Conservation (phyloP, 2,888 invertebrate genomes). For the Thymelicus sylvestris region DNA sequence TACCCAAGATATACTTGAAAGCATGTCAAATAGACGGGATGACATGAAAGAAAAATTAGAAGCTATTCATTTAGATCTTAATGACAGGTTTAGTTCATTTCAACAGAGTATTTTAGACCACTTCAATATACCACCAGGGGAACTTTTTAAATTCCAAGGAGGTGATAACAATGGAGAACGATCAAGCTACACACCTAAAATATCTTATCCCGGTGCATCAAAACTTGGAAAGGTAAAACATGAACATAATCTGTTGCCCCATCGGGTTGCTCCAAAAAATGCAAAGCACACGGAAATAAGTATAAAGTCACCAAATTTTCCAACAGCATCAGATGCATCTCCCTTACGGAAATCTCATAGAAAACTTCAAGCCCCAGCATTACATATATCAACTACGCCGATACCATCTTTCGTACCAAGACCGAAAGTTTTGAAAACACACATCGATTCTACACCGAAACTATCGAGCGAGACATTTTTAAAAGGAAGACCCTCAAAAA, state of each 20-base stretch:
- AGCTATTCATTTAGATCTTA: constrained; percentile 64
- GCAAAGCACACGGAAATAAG: neutral
- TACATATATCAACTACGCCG: neutral
- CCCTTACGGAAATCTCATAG: neutral
- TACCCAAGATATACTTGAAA: constrained; percentile 57
- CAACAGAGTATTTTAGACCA: constrained; percentile 52
- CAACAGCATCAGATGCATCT: neutral
- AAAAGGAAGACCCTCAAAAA: neutral
- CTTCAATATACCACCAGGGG: neutral
- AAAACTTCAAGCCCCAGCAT: constrained; percentile 5
- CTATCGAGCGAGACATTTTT: neutral
- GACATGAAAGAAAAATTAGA: constrained; percentile 67
- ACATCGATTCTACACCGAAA: neutral
- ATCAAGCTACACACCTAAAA: constrained; percentile 6
- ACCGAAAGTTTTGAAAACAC: constrained; percentile 18
- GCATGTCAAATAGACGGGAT: constrained; percentile 55
- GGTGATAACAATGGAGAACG: neutral
- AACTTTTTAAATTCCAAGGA: neutral
- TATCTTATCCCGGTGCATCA: neutral
- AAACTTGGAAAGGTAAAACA: constrained; percentile 1
- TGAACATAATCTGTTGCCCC: neutral
- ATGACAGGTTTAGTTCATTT: constrained; percentile 62
- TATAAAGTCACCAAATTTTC: neutral
- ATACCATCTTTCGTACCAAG: constrained; percentile 17
- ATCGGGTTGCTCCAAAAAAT: neutral